A percentile compares a stretch with the other conserved stretches of the same genome.
These are phyloP conservation scores for Dolomedes plantarius DNA, from an alignment of 2,888 invertebrate species.

Conservation along the genomic window DNA sequence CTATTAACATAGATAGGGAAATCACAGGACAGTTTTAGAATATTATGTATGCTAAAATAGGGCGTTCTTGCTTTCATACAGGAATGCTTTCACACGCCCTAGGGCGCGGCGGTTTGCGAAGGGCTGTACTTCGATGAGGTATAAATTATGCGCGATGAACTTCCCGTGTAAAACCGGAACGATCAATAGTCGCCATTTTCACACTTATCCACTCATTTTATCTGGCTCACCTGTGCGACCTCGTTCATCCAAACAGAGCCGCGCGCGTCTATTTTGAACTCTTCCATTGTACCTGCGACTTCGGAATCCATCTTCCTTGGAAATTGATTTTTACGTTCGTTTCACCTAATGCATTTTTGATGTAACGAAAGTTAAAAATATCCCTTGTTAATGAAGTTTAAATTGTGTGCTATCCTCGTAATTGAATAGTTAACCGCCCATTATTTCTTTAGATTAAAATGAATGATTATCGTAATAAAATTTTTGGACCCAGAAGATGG, in stretches of 20 bases:
- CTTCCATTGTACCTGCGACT: not conserved
- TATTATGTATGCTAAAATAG: not conserved
- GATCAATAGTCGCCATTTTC: not conserved
- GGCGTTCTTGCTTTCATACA: not conserved
- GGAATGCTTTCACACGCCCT: constrained; percentile 39
- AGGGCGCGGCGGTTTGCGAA: constrained; percentile 52
- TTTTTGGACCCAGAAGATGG: too few relatives aligned
- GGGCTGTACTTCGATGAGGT: constrained; percentile 22
- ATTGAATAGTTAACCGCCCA: too few relatives aligned
- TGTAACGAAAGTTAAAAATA: too few relatives aligned
- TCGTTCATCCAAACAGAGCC: not conserved
- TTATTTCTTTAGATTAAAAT: too few relatives aligned
- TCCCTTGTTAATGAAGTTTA: too few relatives aligned
- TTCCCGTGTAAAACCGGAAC: not conserved
- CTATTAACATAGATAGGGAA: not conserved
- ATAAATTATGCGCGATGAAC: constrained; percentile 34
- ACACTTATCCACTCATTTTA: not conserved
- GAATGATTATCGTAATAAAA: too few relatives aligned
- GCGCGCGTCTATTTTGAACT: not conserved
- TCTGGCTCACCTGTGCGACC: not conserved
- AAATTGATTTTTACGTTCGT: not conserved
- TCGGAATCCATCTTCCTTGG: not conserved
- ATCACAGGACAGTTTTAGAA: not conserved
- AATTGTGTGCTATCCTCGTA: too few relatives aligned
- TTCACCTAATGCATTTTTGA: too few relatives aligned